A percentile compares a stretch with the other conserved stretches of the same genome.
These are phyloP conservation scores for Astur gentilis DNA, from an alignment of 2,113 vertebrate genomes.

Conservation along the genomic window DNA sequence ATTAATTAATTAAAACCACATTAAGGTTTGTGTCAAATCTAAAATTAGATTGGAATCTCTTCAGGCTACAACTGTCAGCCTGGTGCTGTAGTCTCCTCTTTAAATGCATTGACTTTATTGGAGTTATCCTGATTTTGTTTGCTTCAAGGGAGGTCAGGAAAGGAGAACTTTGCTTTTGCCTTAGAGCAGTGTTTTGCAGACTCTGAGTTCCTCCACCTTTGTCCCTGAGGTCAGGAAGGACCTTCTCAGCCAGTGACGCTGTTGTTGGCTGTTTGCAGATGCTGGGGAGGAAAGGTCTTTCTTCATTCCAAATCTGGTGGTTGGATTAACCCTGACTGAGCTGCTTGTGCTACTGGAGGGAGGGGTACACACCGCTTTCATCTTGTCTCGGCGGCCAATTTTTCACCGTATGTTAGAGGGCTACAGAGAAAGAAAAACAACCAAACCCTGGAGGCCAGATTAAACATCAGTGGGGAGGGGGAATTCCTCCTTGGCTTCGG, in stretches of 20 bases:
- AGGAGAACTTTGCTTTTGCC: not conserved
- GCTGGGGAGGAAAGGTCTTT: not conserved
- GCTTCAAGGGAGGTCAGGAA: not conserved
- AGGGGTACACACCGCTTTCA: not conserved
- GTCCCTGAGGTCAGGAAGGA: not conserved
- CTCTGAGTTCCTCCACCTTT: not conserved
- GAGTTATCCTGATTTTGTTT: not conserved
- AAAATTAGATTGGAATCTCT: conserved; percentile 26
- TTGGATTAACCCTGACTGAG: not conserved
- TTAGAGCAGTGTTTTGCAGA: not conserved
- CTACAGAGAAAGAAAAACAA: not conserved
- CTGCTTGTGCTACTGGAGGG: not conserved
- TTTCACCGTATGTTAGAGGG: not conserved
- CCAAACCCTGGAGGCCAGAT: not conserved
- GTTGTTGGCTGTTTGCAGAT: fast-evolving
- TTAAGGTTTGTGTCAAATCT: conserved; percentile 15
- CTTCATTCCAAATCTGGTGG: not conserved
- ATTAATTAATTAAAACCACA: conserved; percentile 15
- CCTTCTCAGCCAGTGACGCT: fast-evolving
- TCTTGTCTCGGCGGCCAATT: fast-evolving
- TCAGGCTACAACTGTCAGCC: conserved; percentile 22
- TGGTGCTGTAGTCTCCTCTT: not conserved
- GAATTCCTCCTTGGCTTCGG: not conserved
- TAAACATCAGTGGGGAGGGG: not conserved
- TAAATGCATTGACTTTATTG: conserved; percentile 1